A percentile compares a stretch with the other conserved stretches of the same genome.
Evolutionary conservation across 92 coral and sea anemone genomes (phyloP).

Genomic region (Phenganax stokvisi): DNA sequence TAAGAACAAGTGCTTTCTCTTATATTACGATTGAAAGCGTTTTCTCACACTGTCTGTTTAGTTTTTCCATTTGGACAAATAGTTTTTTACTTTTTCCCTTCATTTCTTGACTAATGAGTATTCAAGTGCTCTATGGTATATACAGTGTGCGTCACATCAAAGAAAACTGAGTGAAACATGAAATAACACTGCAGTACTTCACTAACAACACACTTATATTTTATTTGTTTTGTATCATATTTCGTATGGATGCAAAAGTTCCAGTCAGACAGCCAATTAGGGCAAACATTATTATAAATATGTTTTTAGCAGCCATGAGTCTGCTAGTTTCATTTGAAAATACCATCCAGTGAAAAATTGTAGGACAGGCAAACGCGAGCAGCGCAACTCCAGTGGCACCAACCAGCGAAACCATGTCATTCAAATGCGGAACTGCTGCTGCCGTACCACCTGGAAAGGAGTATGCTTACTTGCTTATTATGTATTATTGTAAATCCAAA

Average conservation of each 20-base stretch:
- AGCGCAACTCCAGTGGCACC: conserved; percentile 77
- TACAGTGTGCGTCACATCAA: too few relatives aligned
- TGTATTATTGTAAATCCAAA: not conserved
- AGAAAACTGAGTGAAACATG: too few relatives aligned
- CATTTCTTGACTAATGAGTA: too few relatives aligned
- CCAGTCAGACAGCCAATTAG: conserved; percentile 69
- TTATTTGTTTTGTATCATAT: conserved; percentile 49
- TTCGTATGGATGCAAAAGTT: conserved; percentile 59
- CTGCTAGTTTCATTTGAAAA: conserved; percentile 50
- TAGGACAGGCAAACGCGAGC: conserved; percentile 79
- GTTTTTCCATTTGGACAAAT: too few relatives aligned
- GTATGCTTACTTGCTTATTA: not conserved
- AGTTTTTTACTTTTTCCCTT: too few relatives aligned
- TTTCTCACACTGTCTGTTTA: too few relatives aligned
- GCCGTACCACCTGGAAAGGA: conserved; percentile 65
- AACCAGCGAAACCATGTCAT: conserved; percentile 78
- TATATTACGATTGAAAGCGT: too few relatives aligned
- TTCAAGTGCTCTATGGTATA: too few relatives aligned
- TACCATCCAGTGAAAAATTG: conserved; percentile 63
- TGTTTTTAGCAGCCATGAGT: conserved; percentile 54
- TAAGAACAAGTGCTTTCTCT: too few relatives aligned
- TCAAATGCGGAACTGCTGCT: conserved; percentile 73
- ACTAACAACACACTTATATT: not conserved
- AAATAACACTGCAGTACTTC: too few relatives aligned
- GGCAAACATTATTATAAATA: conserved; percentile 56